A percentile compares a stretch with the other conserved stretches of the same genome.
Conservation (phyloP, 2,888 invertebrate species). For the Limnephilus auricula region DNA sequence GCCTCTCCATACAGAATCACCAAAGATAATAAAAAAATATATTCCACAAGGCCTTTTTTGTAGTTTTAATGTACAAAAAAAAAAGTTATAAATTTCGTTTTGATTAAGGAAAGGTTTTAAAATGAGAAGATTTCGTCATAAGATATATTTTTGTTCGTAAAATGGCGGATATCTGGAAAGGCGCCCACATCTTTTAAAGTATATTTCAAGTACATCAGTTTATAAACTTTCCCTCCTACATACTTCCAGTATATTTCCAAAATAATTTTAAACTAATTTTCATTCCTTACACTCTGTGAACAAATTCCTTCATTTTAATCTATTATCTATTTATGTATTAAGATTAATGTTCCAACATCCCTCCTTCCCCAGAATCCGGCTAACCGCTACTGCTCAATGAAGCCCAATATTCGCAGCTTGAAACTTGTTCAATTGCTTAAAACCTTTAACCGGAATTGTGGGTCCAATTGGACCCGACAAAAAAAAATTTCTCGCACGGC, state of each 20-base stretch:
- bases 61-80: too few relatives aligned
- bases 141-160: too few relatives aligned
- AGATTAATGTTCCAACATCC: background rate
- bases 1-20: too few relatives aligned
- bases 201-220: background rate
- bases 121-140: too few relatives aligned
- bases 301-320: background rate
- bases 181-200: background rate
- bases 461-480: too few relatives aligned
- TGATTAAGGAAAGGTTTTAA: too few relatives aligned
- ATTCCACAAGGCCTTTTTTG: too few relatives aligned
- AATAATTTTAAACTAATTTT: background rate
- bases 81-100: too few relatives aligned
- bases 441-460: too few relatives aligned
- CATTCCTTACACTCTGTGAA: background rate
- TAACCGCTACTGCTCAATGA: background rate
- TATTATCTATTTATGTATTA: background rate
- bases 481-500: too few relatives aligned
- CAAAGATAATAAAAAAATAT: too few relatives aligned
- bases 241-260: background rate
- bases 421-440: constrained; percentile 24
- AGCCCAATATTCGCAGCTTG: background rate
- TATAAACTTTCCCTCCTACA: background rate
- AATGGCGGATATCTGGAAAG: background rate
- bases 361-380: background rate